These are phyloP conservation scores for Pelodiscus sinensis DNA, from an alignment of 2,113 vertebrate species.

Conservation along the genomic window DNA sequence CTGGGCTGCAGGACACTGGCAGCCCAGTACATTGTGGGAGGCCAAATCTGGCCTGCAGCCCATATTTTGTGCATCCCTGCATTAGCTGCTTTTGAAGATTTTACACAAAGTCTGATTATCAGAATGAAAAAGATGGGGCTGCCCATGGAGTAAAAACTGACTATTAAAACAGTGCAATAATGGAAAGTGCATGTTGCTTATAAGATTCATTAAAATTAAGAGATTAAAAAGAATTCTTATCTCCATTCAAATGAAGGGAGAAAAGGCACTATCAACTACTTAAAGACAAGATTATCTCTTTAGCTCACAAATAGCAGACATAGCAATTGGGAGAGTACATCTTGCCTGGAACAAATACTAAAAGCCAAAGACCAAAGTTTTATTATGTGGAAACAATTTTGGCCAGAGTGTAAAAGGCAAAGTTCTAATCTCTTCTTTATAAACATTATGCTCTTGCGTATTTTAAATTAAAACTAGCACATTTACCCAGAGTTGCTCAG, in stretches of 20 bases:
- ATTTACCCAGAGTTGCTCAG: too few relatives aligned
- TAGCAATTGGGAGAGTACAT: background rate
- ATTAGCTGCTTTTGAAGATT: background rate
- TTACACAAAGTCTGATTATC: background rate
- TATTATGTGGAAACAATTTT: background rate
- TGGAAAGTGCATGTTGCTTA: background rate
- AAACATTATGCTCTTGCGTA: background rate
- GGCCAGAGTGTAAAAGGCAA: background rate
- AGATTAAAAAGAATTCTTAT: background rate
- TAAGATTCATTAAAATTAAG: background rate
- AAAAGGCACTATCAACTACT: background rate
- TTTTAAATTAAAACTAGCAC: background rate
- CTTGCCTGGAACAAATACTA: background rate
- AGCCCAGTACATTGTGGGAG: too few relatives aligned
- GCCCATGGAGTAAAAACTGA: background rate
- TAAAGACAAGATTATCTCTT: background rate
- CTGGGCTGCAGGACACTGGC: too few relatives aligned
- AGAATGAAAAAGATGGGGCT: background rate
- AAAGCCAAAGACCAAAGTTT: background rate
- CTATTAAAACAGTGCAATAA: background rate
- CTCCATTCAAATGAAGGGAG: background rate
- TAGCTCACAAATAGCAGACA: background rate
- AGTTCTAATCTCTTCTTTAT: background rate
- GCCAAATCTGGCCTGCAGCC: too few relatives aligned
- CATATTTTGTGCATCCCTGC: too few relatives aligned